Conservation (phyloP, 92 coral and sea anemone species). For the Montipora capitata region DNA sequence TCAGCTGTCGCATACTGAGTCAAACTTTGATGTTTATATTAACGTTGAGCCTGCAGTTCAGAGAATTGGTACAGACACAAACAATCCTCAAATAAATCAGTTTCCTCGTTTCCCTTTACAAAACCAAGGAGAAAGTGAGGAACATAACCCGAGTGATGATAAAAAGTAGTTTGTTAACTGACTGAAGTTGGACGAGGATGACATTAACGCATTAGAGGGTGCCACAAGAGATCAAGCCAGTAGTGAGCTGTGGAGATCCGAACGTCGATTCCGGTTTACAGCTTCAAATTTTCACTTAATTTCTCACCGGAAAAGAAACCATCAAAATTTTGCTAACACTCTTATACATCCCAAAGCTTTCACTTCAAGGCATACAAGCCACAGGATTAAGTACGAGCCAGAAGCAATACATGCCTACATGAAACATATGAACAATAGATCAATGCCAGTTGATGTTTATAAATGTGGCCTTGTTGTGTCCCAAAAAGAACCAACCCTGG, state of each 20-base stretch:
- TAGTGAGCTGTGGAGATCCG: constrained; percentile 72
- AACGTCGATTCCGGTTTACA: constrained; percentile 72
- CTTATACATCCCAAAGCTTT: constrained; percentile 67
- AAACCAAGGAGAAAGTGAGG: constrained; percentile 9
- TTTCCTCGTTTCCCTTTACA: constrained; percentile 3
- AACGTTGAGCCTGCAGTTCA: constrained; percentile 1
- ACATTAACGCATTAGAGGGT: constrained; percentile 64
- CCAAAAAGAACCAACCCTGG: constrained; percentile 64
- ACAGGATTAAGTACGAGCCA: constrained; percentile 75
- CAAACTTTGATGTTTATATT: not conserved
- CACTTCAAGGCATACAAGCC: constrained; percentile 56
- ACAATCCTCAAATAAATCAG: constrained; percentile 17
- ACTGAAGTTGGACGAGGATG: constrained; percentile 48
- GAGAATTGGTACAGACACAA: constrained; percentile 6
- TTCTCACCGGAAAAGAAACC: constrained; percentile 62
- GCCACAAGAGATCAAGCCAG: constrained; percentile 71
- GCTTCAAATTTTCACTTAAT: constrained; percentile 76
- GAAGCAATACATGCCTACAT: constrained; percentile 67
- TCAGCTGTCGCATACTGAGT: not conserved
- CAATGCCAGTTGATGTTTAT: constrained; percentile 48
- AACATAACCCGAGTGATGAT: constrained; percentile 8
- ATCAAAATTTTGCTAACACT: constrained; percentile 61
- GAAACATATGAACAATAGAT: constrained; percentile 67
- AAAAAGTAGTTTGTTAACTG: constrained; percentile 47
- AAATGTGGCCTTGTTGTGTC: constrained; percentile 75